Percentiles rank a stretch among this genome's conserved stretches.
Evolutionary conservation across 1,140 invertebrate species (phyloP).

Genomic region (Neuroterus valhalla): DNA sequence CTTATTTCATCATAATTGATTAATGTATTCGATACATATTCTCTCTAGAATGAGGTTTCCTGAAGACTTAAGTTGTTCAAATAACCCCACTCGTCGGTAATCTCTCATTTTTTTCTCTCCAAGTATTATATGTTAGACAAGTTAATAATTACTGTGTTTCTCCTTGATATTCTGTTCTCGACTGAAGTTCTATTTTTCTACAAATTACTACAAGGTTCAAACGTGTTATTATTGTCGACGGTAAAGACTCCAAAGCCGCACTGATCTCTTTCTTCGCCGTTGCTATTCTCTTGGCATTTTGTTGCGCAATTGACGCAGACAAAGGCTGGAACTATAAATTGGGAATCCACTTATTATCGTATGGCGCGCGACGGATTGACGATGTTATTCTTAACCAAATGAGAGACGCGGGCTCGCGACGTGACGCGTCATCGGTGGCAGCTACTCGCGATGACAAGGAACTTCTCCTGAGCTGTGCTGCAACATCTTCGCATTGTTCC

Average conservation of each 20-base stretch:
- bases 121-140: too few relatives aligned
- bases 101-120: too few relatives aligned
- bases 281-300: conserved; percentile 16
- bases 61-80: too few relatives aligned
- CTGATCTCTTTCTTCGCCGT: conserved; percentile 10
- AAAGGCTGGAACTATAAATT: conserved; percentile 55
- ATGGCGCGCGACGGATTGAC: conserved; percentile 56
- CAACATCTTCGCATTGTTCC: conserved; percentile 35
- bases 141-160: too few relatives aligned
- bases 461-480: background rate
- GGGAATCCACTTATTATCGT: conserved; percentile 59
- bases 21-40: too few relatives aligned
- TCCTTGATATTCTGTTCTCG: conserved; percentile 1
- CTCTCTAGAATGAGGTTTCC: too few relatives aligned
- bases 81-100: too few relatives aligned
- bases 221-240: background rate
- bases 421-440: conserved; percentile 46
- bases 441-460: conserved; percentile 36
- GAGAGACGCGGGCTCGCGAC: conserved; percentile 51
- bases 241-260: background rate
- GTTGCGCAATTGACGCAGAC: conserved; percentile 44
- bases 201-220: background rate
- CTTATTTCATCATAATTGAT: too few relatives aligned
- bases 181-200: background rate
- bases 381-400: conserved; percentile 67